Conservation (phyloP, 2,888 invertebrate species). For the Lasioglossum figueresi region DNA sequence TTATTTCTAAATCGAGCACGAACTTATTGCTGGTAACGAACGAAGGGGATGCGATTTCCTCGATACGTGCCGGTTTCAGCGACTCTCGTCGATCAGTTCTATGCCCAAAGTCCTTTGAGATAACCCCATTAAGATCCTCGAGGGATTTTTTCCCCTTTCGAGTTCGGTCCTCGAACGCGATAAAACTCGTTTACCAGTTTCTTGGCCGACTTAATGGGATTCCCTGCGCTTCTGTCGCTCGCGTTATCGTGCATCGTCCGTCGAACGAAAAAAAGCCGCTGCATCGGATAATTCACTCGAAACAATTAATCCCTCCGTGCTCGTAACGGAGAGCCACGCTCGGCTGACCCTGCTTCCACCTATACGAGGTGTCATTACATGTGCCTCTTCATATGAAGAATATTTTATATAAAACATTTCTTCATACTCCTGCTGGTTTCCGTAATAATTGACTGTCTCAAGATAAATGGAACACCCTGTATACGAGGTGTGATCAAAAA, state of each 20-base stretch:
- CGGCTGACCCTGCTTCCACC: neutral
- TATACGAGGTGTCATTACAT: too few relatives aligned
- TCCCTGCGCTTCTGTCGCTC: neutral
- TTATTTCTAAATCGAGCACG: too few relatives aligned
- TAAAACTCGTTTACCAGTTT: neutral
- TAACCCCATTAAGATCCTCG: slow-evolving; percentile 5
- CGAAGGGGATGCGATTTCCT: neutral
- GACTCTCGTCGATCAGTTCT: neutral
- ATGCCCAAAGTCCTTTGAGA: slow-evolving; percentile 8
- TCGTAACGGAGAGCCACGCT: neutral
- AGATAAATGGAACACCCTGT: too few relatives aligned
- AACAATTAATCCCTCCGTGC: neutral
- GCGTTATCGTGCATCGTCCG: neutral
- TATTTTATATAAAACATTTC: too few relatives aligned
- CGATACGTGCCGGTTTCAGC: neutral
- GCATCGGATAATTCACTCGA: neutral
- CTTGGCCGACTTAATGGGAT: slow-evolving; percentile 18
- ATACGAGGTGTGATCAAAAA: too few relatives aligned
- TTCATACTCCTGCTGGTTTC: too few relatives aligned
- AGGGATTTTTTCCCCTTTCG: neutral
- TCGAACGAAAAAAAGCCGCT: neutral
- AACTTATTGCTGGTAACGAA: neutral
- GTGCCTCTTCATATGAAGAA: too few relatives aligned
- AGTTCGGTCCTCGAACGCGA: neutral
- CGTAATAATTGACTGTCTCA: too few relatives aligned